Evolutionary conservation across 2,113 vertebrate genomes (phyloP), one percentile per base, ranked within the genome.

Genomic region (Trichechus manatus): DNA sequence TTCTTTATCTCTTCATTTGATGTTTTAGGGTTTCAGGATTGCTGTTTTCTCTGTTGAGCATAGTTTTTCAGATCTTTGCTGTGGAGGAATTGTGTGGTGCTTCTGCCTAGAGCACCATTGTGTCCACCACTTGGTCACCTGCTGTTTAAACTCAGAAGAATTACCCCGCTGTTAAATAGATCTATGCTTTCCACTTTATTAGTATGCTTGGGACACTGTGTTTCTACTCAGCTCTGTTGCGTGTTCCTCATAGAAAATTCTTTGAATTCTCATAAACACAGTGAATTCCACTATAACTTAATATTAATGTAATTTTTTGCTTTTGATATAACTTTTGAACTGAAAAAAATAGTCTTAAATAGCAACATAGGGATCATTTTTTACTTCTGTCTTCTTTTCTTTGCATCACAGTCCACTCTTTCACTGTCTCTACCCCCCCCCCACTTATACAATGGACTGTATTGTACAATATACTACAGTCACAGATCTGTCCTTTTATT

Each of bases 201-300:
- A 85, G 5, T 11, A 6, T 7, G 15, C 11, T 84, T 44, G 68
- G n/a, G 22, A 31, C 27, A 20, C 1, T 9, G 6, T 93, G 6
- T 50, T 74, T 77, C 7, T 50, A 27, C 11, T 3, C 9, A 31
- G 3, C 2, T 59, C 20, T 59, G 3, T 2, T 66, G 5, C 29
- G 14, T 23, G 7, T 1, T 53, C 14, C 20, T 63, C 25, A 6
- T 27, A 19, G 27, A 36, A 82, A 70, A 92, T 3, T 70, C 13
- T 61, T 39, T 75, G 56, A 80, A 87, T 86, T 83, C 15, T 92
- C 53, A 78, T 31, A 87, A 87, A 75, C 23, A 36, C 11, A 29
- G 2, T 75, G 36, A 75, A 50, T 79, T 42, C 36, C 0, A 61
- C 17, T 63, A 39, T 61, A 75, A 56, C 14, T 53, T 27, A 59